A percentile compares a stretch with the other conserved stretches of the same genome.
Conservation (phyloP, 2,888 invertebrate species). For the Ernsta delagoae region DNA sequence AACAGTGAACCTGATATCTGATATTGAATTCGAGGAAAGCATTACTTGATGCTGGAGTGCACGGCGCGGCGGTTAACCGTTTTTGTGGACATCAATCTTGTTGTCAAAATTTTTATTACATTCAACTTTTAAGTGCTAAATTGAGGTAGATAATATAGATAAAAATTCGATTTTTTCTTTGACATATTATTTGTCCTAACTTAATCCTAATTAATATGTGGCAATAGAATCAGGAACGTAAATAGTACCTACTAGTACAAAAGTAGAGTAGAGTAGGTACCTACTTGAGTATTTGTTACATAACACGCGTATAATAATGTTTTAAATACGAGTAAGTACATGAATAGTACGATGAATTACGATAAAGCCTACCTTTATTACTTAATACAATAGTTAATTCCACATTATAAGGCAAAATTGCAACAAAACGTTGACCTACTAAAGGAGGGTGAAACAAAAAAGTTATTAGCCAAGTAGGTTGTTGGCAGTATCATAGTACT, state of each 20-base stretch:
- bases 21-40: slow-evolving; percentile 26
- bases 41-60: not conserved
- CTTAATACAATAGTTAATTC: not conserved
- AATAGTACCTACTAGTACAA: no score
- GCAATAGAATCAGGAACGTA: no score
- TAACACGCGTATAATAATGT: no score
- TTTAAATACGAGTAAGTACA: no score
- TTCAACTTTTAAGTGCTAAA: not conserved
- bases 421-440: not conserved
- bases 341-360: no score
- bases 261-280: no score
- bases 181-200: no score
- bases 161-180: no score
- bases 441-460: slow-evolving; percentile 5
- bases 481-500: slow-evolving; percentile 3
- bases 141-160: no score
- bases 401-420: not conserved
- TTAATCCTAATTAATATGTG: no score
- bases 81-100: slow-evolving; percentile 30
- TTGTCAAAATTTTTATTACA: slow-evolving; percentile 14
- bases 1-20: slow-evolving; percentile 25
- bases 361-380: not conserved
- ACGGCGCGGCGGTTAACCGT: slow-evolving; percentile 10
- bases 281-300: no score
- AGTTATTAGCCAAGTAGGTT: slow-evolving; percentile 15